Evolutionary conservation across 2,888 invertebrate species (phyloP).

Genomic region (Himalopsyche kuldschensis): DNA sequence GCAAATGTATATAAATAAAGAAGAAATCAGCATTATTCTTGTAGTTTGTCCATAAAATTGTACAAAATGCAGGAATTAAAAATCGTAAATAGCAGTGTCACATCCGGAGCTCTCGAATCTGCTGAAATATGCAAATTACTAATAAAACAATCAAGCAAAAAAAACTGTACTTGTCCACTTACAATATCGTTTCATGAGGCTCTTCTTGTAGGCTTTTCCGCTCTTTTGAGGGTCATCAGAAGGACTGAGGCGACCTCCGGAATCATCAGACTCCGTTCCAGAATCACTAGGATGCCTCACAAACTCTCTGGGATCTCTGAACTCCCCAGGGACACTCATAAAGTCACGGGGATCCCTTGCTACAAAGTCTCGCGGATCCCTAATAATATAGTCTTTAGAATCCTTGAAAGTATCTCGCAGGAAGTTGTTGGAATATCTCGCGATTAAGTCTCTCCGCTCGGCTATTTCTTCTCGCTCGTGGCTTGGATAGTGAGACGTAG

Average conservation of each 20-base stretch:
- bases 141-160: background rate
- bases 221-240: constrained; percentile 55
- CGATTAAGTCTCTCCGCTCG: constrained; percentile 42
- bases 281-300: constrained; percentile 62
- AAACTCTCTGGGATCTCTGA: constrained; percentile 46
- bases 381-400: constrained; percentile 55
- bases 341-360: constrained; percentile 43
- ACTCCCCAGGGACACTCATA: constrained; percentile 46
- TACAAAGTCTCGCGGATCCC: constrained; percentile 42
- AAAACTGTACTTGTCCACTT: constrained; percentile 58
- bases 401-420: constrained; percentile 55
- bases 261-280: constrained; percentile 81
- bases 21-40: background rate
- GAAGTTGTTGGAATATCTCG: constrained; percentile 40
- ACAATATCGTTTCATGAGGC: constrained; percentile 91
- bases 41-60: background rate
- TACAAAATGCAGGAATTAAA: background rate
- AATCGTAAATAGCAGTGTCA: background rate
- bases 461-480: constrained; percentile 41
- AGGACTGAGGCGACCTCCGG: constrained; percentile 69
- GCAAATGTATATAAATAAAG: background rate
- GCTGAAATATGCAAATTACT: background rate
- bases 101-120: background rate
- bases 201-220: constrained; percentile 83
- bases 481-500: constrained; percentile 42